These are phyloP conservation scores for Cuniculus paca DNA, from an alignment of 2,797 vertebrate species.

Conservation along the genomic window DNA sequence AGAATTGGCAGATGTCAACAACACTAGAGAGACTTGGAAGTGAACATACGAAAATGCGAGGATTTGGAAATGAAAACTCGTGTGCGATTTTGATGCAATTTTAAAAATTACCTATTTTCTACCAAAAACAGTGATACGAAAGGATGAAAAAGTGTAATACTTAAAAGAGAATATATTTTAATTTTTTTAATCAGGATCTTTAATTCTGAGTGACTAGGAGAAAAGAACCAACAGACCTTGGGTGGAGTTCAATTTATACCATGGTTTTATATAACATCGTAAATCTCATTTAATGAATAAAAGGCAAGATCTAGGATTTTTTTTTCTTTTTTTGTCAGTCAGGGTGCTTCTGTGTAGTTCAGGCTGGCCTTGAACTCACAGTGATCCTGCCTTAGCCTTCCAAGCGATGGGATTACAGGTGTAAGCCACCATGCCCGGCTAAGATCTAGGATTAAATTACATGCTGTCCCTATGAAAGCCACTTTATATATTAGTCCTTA, in stretches of 20 bases:
- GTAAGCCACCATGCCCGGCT: too few relatives aligned
- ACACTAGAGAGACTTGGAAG: background rate
- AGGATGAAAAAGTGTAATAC: conserved; percentile 20
- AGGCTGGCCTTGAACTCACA: too few relatives aligned
- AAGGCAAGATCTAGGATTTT: background rate
- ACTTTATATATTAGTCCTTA: background rate
- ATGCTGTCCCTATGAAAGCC: background rate
- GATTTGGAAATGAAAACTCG: conserved; percentile 46
- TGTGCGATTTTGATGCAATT: conserved; percentile 38
- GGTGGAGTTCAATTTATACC: background rate
- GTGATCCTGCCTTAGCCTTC: too few relatives aligned
- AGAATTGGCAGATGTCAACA: conserved; percentile 31
- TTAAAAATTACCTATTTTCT: conserved; percentile 35
- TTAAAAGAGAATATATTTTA: background rate
- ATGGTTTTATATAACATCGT: conserved; percentile 21
- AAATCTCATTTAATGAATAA: conserved; percentile 7
- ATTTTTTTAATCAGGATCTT: conserved; percentile 32
- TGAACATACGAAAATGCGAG: background rate
- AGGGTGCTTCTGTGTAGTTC: too few relatives aligned
- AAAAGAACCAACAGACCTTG: conserved; percentile 36
- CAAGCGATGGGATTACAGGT: too few relatives aligned
- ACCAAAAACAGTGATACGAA: conserved; percentile 22
- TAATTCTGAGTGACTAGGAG: background rate
- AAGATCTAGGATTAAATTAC: conserved; percentile 7
- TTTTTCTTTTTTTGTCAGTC: too few relatives aligned